Conservation (phyloP, 2,888 invertebrate species). For the Drosophila yooni region DNA sequence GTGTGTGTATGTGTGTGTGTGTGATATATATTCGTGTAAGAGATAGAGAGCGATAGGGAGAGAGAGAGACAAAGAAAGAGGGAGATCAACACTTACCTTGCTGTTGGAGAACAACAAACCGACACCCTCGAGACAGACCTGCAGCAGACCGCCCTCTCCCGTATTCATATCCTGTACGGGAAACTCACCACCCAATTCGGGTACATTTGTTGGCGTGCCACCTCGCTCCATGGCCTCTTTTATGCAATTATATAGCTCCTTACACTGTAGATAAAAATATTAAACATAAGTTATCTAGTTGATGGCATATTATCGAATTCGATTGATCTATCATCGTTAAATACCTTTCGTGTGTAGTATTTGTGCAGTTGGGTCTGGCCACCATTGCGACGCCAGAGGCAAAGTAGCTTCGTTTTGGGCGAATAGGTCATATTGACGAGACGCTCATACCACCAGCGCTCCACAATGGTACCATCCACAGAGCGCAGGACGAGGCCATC, state of each 20-base stretch:
- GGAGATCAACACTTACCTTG: constrained; percentile 91
- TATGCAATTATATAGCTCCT: constrained; percentile 98
- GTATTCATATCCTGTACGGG: constrained; percentile 99
- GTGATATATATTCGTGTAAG: constrained; percentile 8
- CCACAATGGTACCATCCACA: constrained; percentile 93
- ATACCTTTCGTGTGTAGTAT: constrained; percentile 99
- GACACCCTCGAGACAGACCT: constrained; percentile 99
- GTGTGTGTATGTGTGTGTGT: constrained; percentile 20
- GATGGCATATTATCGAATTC: constrained; percentile 2
- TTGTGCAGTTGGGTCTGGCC: constrained; percentile 98
- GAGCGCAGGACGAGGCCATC: constrained; percentile 95
- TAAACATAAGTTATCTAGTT: background rate
- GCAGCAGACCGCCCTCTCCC: constrained; percentile 98
- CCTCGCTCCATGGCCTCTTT: constrained; percentile 99
- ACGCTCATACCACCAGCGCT: constrained; percentile 99
- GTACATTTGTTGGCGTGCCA: constrained; percentile 87
- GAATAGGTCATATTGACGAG: constrained; percentile 99
- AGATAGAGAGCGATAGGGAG: constrained; percentile 28
- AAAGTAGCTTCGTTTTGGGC: constrained; percentile 98
- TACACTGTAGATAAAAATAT: constrained; percentile 90
- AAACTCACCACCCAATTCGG: constrained; percentile 94
- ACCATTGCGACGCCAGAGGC: constrained; percentile 98
- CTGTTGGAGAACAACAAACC: constrained; percentile 99
- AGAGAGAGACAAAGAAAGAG: constrained; percentile 9
- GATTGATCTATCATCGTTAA: background rate